Evolutionary conservation across 1,140 invertebrate genomes (phyloP).

Genomic region (Drosophila carrolli): DNA sequence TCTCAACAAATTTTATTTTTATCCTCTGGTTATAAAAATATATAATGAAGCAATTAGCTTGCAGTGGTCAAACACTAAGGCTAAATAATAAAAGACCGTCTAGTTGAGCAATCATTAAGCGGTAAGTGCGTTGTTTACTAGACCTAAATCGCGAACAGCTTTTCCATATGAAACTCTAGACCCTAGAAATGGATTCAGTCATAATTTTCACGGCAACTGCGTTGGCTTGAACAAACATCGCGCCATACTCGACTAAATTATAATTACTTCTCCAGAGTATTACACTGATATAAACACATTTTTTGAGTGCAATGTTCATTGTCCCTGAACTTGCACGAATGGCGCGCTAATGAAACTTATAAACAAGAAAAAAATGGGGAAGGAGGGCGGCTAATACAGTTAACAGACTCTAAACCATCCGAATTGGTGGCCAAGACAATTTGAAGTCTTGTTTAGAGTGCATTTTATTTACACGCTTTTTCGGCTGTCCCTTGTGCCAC

Average conservation of each 20-base stretch:
- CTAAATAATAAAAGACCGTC: no score
- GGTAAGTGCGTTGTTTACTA: background rate
- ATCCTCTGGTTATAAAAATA: background rate
- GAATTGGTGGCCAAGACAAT: conserved; percentile 38
- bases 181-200: conserved; percentile 10
- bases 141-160: conserved; percentile 7
- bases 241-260: conserved; percentile 1
- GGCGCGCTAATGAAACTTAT: conserved; percentile 40
- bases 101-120: background rate
- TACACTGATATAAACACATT: conserved; percentile 17
- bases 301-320: conserved; percentile 28
- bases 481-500: conserved; percentile 47
- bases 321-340: conserved; percentile 71
- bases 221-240: conserved; percentile 15
- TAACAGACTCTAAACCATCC: conserved; percentile 17
- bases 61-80: background rate
- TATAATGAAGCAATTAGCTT: background rate
- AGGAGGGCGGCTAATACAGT: conserved; percentile 8
- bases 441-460: conserved; percentile 33
- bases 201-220: conserved; percentile 17
- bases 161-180: conserved; percentile 3
- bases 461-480: conserved; percentile 56
- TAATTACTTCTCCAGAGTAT: conserved; percentile 22
- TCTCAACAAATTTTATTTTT: background rate
- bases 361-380: conserved; percentile 10